phyloP scores from a whole-genome alignment of 2,797 vertebrate genomes.

The Margarornis squamiger region DNA sequence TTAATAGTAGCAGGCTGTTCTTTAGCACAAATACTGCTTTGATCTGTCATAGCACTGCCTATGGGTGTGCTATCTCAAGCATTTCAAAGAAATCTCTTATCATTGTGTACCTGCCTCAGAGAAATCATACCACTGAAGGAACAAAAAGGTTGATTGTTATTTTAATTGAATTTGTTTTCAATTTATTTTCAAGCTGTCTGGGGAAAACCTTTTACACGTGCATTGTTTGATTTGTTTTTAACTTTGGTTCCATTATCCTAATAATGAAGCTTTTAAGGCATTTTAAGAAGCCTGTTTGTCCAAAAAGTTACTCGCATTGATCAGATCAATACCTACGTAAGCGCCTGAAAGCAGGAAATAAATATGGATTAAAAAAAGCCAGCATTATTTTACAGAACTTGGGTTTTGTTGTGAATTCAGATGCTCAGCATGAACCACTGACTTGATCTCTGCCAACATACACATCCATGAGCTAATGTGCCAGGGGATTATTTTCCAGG shows the following conservation, averaged over 20 bases:
- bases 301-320: conserved; percentile 52
- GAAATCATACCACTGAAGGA: conserved; percentile 65
- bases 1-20: conserved; percentile 53
- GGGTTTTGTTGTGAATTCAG: conserved; percentile 4
- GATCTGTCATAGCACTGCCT: conserved; percentile 26
- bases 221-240: conserved; percentile 77
- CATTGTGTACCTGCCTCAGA: conserved; percentile 47
- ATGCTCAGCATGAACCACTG: neutral
- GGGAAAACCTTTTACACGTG: conserved; percentile 74
- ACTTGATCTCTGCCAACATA: conserved; percentile 20
- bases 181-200: conserved; percentile 77
- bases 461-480: conserved; percentile 25
- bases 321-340: conserved; percentile 67
- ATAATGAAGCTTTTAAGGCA: conserved; percentile 76
- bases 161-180: conserved; percentile 84
- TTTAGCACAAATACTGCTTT: conserved; percentile 54
- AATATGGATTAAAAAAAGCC: conserved; percentile 13
- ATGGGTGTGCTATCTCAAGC: conserved; percentile 5
- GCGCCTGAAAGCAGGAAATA: conserved; percentile 11
- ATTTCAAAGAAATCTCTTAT: conserved; percentile 50
- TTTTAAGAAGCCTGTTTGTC: conserved; percentile 66
- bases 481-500: conserved; percentile 35
- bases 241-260: conserved; percentile 75
- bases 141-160: conserved; percentile 77
- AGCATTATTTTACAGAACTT: neutral